Conservation (phyloP, 1,140 invertebrate species). For the Vanessa tameamea region DNA sequence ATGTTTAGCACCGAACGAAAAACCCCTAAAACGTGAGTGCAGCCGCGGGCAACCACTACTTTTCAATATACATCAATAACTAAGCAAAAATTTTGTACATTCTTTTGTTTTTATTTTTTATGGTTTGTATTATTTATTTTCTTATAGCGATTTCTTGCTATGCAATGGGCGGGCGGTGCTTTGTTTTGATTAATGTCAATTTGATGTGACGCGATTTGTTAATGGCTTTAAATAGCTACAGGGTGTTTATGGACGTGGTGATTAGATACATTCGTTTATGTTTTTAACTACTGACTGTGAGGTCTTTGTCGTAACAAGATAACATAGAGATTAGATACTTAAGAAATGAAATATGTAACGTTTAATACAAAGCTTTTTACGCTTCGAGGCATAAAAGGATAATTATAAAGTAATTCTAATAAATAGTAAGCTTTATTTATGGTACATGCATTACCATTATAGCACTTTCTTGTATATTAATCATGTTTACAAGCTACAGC, state of each 20-base stretch:
- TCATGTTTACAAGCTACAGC: not conserved
- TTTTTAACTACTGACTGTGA: slow-evolving; percentile 21
- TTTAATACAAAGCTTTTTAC: slow-evolving; percentile 1
- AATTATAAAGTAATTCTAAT: not conserved
- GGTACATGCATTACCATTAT: not conserved
- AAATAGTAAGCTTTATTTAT: not conserved
- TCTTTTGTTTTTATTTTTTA: not conserved
- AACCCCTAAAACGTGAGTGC: no score
- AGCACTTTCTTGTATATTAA: slow-evolving; percentile 9
- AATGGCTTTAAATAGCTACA: slow-evolving; percentile 5
- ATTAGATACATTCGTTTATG: slow-evolving; percentile 10
- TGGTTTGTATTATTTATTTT: not conserved
- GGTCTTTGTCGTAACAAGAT: slow-evolving; percentile 7
- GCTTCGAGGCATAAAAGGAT: slow-evolving; percentile 2
- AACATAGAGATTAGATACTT: not conserved
- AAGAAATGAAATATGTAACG: slow-evolving; percentile 19
- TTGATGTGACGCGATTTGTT: slow-evolving; percentile 18
- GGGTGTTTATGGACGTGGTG: slow-evolving; percentile 14
- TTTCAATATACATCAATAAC: no score
- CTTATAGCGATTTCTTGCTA: not conserved
- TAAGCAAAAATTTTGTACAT: not conserved
- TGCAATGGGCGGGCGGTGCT: not conserved
- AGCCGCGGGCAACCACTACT: no score
- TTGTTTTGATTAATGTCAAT: slow-evolving; percentile 15
- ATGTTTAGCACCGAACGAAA: no score